Evolutionary conservation across 1,140 invertebrate species (phyloP).

Genomic region (Zaprionus capensis): DNA sequence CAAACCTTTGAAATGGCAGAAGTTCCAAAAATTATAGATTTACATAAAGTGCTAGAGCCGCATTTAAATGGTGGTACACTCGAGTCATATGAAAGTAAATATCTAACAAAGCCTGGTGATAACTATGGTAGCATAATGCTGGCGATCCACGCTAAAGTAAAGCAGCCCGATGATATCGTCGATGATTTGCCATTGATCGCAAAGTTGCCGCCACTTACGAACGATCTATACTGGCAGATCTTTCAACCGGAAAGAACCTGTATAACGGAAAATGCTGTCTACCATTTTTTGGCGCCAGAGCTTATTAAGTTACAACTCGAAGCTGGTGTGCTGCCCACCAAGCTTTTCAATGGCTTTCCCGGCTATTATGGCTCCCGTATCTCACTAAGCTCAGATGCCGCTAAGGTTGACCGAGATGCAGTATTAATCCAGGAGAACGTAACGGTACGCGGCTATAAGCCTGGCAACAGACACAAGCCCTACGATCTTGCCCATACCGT

Average conservation of each 20-base stretch:
- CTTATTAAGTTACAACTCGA: constrained; percentile 85
- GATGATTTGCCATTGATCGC: constrained; percentile 85
- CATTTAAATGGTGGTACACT: constrained; percentile 59
- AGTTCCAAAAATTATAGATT: constrained; percentile 67
- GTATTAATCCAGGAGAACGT: constrained; percentile 87
- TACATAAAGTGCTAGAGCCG: constrained; percentile 66
- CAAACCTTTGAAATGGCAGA: constrained; percentile 53
- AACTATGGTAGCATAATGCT: constrained; percentile 87
- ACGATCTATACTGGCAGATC: constrained; percentile 85
- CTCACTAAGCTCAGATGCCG: constrained; percentile 79
- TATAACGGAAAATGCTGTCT: constrained; percentile 86
- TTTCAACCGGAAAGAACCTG: constrained; percentile 87
- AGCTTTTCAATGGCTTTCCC: constrained; percentile 85
- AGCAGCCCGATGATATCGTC: constrained; percentile 54
- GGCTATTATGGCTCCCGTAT: constrained; percentile 86
- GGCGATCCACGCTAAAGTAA: constrained; percentile 74
- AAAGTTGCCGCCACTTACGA: constrained; percentile 87
- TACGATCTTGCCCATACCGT: constrained; percentile 85
- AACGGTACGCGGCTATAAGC: constrained; percentile 85
- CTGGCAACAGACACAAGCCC: constrained; percentile 84
- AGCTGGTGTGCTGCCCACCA: constrained; percentile 75
- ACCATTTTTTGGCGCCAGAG: constrained; percentile 85
- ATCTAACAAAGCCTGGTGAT: constrained; percentile 86
- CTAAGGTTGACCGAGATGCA: constrained; percentile 85
- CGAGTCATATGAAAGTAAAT: constrained; percentile 57